phyloP scores from a whole-genome alignment of 2,113 vertebrate genomes.

The Xenotilapia longispinis region DNA sequence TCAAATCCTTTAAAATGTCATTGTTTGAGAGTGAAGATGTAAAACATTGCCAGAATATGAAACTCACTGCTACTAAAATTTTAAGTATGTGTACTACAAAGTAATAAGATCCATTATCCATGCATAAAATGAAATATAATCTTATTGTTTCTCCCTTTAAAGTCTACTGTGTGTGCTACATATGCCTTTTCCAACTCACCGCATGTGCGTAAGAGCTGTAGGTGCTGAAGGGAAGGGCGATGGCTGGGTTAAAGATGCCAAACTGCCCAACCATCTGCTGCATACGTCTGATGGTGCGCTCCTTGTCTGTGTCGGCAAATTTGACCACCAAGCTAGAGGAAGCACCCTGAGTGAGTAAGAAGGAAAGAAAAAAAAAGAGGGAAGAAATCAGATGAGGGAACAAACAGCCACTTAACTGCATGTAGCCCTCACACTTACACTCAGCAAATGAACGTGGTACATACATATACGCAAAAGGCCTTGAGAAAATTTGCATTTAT shows the following conservation, averaged over 20 bases:
- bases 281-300: slow-evolving; percentile 95
- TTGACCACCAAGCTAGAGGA: slow-evolving; percentile 99
- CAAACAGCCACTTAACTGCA: not conserved
- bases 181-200: slow-evolving; percentile 75
- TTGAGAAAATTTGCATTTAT: not conserved
- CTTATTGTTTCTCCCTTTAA: not conserved
- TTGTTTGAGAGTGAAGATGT: not conserved
- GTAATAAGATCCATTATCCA: not conserved
- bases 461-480: not conserved
- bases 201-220: slow-evolving; percentile 98
- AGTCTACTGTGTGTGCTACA: not conserved
- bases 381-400: not conserved
- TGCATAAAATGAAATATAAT: not conserved
- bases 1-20: not conserved
- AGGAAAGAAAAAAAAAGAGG: slow-evolving; percentile 50
- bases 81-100: not conserved
- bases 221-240: slow-evolving; percentile 95
- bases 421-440: not conserved
- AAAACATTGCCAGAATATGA: not conserved
- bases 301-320: slow-evolving; percentile 98
- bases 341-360: slow-evolving; percentile 79
- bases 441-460: not conserved
- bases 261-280: slow-evolving; percentile 99
- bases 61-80: not conserved
- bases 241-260: slow-evolving; percentile 94